Base-by-base conservation (phyloP, 2,113 vertebrate species). In the Salvator merianae region DNA sequence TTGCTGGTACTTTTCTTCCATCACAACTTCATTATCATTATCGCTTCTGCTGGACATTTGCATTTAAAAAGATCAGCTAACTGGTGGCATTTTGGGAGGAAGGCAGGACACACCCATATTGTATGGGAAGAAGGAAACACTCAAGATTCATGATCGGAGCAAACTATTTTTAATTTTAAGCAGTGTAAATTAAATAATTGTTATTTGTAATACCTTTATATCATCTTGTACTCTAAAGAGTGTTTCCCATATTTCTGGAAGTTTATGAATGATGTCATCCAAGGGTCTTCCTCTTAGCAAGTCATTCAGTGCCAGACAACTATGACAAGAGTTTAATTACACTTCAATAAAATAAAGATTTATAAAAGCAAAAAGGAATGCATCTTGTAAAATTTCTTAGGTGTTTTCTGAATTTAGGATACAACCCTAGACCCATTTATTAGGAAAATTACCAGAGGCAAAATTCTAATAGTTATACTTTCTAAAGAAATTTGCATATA, bases 141-240 rank as follows among this genome's bases (percentile, higher is more conserved):
- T 1, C 10, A 81, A 36, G 5, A 10, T 6, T 75, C 28, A 63
- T 26, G 75, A 50, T 2, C 18, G 14, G 14, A 76, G 84, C 5
- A 20, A 55, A 40, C 5, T 80, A 10, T 69, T 66, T 47, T 4
- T 50, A 28, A 47, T 1, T 1, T 38, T 4, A n/a, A 32, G 76
- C 26, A 24, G 72, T 47, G 77, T 2, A 18, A 20, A 73, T 13
- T 13, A 81, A 32, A 77, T 32, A 75, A 13, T 34, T 69, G 81
- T 36, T 55, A 47, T 1, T 38, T 88, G 13, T 38, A 30, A 87
- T 94, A 99, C 98, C 97, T 99, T 99, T 91, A 99, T 99, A 91
- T 99, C 99, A 94, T 99, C 99, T 93, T 99, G 97, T 32, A 99
- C 98, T 96, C 98, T 97, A 93, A 99, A 99, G 3, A 99, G 96